These are phyloP conservation scores for Hexactinellida sp. DNA, from an alignment of 37 sponge, comb jelly and placozoan species.

Conservation along the genomic window DNA sequence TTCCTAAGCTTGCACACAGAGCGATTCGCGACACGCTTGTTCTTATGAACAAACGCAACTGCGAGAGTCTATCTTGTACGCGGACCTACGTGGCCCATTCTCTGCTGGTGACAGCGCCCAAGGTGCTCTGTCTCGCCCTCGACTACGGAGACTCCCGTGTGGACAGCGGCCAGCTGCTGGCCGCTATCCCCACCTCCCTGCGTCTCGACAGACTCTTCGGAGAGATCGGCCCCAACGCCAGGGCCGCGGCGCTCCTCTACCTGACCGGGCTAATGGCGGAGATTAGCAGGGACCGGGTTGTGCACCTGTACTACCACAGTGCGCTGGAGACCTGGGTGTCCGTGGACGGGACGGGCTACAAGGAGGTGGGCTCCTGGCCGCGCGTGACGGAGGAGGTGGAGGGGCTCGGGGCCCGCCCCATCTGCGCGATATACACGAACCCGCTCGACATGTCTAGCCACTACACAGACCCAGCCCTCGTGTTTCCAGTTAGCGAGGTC, in stretches of 20 bases:
- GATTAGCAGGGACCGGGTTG: not conserved
- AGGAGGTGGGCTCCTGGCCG: not conserved
- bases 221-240: not conserved
- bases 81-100: not conserved
- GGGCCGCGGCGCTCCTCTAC: not conserved
- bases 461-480: not conserved
- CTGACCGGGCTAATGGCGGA: not conserved
- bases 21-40: not conserved
- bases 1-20: not conserved
- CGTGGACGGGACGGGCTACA: not conserved
- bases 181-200: not conserved
- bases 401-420: not conserved
- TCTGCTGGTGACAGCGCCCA: not conserved
- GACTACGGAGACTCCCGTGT: not conserved
- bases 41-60: not conserved
- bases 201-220: not conserved
- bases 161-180: not conserved
- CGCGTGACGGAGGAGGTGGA: not conserved
- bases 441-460: not conserved
- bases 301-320: not conserved
- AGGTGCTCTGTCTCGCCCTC: not conserved
- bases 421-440: not conserved
- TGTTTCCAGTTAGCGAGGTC: not conserved
- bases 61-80: not conserved
- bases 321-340: not conserved